phyloP scores from a whole-genome alignment of 2,797 vertebrate species.

The Chiloscyllium punctatum region DNA sequence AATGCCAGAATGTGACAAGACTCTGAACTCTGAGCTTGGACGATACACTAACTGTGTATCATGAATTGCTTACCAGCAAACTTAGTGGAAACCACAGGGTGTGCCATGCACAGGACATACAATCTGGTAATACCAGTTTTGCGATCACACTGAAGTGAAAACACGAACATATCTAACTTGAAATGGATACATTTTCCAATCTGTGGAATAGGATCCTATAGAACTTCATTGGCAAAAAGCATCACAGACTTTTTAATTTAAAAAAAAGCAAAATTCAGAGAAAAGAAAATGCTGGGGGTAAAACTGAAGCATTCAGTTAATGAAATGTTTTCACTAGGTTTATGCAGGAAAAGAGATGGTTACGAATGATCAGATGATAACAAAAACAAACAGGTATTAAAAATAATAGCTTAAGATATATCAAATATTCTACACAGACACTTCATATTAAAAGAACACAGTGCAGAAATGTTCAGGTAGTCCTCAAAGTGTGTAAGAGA shows the following conservation, averaged over 20 bases:
- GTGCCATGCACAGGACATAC: background rate
- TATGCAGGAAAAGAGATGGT: background rate
- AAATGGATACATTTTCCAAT: background rate
- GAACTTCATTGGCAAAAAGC: background rate
- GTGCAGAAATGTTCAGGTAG: background rate
- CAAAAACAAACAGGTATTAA: background rate
- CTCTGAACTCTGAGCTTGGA: background rate
- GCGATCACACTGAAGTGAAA: background rate
- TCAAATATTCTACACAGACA: background rate
- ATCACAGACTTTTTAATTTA: background rate
- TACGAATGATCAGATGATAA: background rate
- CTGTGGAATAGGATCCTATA: background rate
- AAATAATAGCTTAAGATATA: background rate
- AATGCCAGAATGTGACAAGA: background rate
- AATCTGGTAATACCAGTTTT: background rate
- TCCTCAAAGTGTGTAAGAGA: background rate
- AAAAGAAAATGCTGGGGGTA: background rate
- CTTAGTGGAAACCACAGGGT: background rate
- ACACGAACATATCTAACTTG: background rate
- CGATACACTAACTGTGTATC: background rate
- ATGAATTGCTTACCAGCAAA: background rate
- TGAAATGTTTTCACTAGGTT: background rate
- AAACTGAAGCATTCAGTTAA: background rate
- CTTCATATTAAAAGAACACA: background rate
- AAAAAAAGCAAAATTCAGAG: background rate